Base-by-base conservation (phyloP, 2,113 vertebrate species). In the Muntiacus reevesi region DNA sequence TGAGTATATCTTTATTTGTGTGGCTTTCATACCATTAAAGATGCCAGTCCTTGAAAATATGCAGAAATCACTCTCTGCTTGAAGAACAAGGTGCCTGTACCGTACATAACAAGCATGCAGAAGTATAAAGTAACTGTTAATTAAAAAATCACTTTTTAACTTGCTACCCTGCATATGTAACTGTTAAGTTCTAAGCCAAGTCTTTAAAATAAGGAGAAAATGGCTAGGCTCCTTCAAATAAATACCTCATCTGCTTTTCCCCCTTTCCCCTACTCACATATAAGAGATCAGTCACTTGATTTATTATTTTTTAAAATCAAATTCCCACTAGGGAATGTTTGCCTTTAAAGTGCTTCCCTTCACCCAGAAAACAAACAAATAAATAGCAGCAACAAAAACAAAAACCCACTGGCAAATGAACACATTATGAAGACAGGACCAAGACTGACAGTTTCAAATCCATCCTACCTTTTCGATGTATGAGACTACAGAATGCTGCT, bases 31-130 rank as follows among this genome's bases (percentile, higher is more conserved):
- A 98, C 95, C 89, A 97, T 93, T 97, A 79, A 97, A 98, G 76
- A 97, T 96, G 97, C 95, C 93, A 99, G 98, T 97, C 89, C 98
- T 97, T 98, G 96, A 96, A 99, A 99, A 98, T 96, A 97, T 97
- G 74, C 79, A 78, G 95, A 97, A 98, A 98, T 95, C 97, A 82
- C 98, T 98, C 94, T 97, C 97, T 83, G 97, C 97, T 98, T 96
- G 64, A 97, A 95, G 96, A 93, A 59, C 97, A 98, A 97, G 71
- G 82, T 3, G 3, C 95, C 95, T 97, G 94, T 93, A 96, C 83
- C 95, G 89, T 25, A 8, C 94, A 90, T 21, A 8, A 78, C 93
- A 96, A 87, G 91, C 98, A 98, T 92, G 93, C 95, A 85, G 62
- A 98, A 98, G 97, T 89, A 98, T 59, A 97, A 98, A 98, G 97